These are phyloP conservation scores for Calyptomena viridis DNA, from an alignment of 2,113 vertebrate genomes.

Conservation along the genomic window DNA sequence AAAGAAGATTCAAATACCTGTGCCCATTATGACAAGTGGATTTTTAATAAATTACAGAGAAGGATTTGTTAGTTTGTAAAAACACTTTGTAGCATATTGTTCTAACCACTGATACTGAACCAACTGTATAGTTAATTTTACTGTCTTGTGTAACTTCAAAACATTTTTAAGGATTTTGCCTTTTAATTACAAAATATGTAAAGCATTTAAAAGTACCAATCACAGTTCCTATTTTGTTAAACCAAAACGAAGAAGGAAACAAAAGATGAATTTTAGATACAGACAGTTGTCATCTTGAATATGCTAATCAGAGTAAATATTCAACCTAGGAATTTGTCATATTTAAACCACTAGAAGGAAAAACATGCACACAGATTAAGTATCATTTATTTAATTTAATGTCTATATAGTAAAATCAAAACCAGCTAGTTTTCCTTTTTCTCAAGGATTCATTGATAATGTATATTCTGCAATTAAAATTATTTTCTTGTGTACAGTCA, in stretches of 20 bases:
- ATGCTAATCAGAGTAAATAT: background rate
- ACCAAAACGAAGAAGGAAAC: constrained; percentile 36
- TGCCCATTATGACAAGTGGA: background rate
- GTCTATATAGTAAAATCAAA: background rate
- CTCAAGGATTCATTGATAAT: background rate
- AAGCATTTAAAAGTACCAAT: constrained; percentile 43
- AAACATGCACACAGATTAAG: background rate
- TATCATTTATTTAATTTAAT: background rate
- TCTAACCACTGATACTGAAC: constrained; percentile 37
- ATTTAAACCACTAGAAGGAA: constrained; percentile 22
- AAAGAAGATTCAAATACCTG: background rate
- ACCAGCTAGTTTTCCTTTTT: background rate
- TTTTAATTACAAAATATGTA: constrained; percentile 49
- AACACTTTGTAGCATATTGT: constrained; percentile 6
- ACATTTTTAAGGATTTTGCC: background rate
- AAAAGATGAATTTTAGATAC: constrained; percentile 53
- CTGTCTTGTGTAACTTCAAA: background rate
- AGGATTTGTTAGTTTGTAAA: constrained; percentile 20
- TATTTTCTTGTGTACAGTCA: background rate
- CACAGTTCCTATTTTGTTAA: constrained; percentile 44
- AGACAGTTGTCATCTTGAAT: constrained; percentile 2
- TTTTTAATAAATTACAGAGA: constrained; percentile 19
- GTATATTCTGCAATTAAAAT: background rate
- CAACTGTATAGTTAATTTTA: constrained; percentile 24
- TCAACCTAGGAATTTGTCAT: background rate